Evolutionary conservation across 2,113 vertebrate genomes (phyloP), one percentile per base, ranked within the genome.

Genomic region (Dolichallabes microphthalmus): DNA sequence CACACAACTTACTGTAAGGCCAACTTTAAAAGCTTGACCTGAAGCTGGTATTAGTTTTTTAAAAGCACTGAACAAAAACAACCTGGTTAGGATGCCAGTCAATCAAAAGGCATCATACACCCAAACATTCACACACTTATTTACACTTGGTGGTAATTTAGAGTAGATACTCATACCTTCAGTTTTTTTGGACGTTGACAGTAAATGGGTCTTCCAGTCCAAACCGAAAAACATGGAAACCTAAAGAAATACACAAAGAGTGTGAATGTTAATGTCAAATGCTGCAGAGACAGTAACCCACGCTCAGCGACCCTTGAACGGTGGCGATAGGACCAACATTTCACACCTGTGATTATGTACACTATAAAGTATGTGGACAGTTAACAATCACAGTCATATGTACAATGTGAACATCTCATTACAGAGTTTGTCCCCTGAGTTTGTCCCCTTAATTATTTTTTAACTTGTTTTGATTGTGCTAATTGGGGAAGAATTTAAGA

Each of bases 1-100:
- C 73, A 75, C 45, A 75, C 45, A 52, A 74, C 69, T 73, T 15
- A n/a, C n/a, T n/a, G n/a, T n/a, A 6, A 75, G 74, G 27, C n/a
- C 15, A 55, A 3, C 7, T 77, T 77, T 55, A 19, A 27, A 22
- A 74, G 45, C 35, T 25, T 3, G 69, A 50, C 11, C 68, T 39
- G 8, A 17, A 35, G 32, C 2, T 75, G 45, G 45, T 50, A n/a
- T 52, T 75, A 52, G 45, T 12, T n/a, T 13, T 73, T 73, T 45
- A 73, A 73, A 73, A 35, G 11, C 39, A 74, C 50, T 3, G 50
- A 5, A 53, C 5, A n/a, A 27, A n/a, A 27, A 0, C 7, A 77
- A 9, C 27, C 27, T 77, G 27, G 27, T 32, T 57, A n/a, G n/a
- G n/a, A 53, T 30, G 14, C n/a, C 39, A 55, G 14, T 19, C n/a